A percentile compares a stretch with the other conserved stretches of the same genome.
These are phyloP conservation scores for Psix sp. DNA, from an alignment of 1,140 invertebrate genomes.

Conservation along the genomic window DNA sequence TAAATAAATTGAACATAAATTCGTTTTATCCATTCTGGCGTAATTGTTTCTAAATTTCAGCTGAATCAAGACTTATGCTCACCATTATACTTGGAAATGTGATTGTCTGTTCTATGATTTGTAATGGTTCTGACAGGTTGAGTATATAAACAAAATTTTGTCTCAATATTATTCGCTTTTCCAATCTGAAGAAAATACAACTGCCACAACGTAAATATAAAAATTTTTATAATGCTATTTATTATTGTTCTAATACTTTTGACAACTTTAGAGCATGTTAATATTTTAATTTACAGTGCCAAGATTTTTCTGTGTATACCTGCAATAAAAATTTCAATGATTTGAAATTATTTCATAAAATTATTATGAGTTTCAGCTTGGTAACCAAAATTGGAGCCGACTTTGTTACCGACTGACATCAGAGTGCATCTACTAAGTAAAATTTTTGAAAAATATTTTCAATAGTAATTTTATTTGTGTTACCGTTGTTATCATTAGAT, in stretches of 20 bases:
- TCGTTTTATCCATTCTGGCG: too few relatives aligned
- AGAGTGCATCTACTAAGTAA: slow-evolving; percentile 35
- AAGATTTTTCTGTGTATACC: slow-evolving; percentile 46
- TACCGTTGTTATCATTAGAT: too few relatives aligned
- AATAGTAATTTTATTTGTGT: too few relatives aligned
- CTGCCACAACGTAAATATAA: slow-evolving; percentile 8
- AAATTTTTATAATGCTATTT: slow-evolving; percentile 10
- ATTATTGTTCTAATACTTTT: slow-evolving; percentile 13
- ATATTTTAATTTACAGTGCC: slow-evolving; percentile 29
- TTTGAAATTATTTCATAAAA: slow-evolving; percentile 22
- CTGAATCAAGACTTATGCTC: slow-evolving; percentile 11
- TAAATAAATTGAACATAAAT: too few relatives aligned
- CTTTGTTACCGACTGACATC: slow-evolving; percentile 46
- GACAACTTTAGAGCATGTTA: slow-evolving; percentile 2
- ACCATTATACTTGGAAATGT: slow-evolving; percentile 41
- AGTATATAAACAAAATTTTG: slow-evolving; percentile 60
- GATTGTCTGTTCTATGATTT: slow-evolving; percentile 39
- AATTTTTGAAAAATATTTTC: slow-evolving; percentile 11
- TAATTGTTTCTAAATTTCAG: slow-evolving; percentile 43
- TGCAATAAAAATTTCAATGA: slow-evolving; percentile 21
- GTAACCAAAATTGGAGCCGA: slow-evolving; percentile 42
- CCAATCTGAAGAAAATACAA: slow-evolving; percentile 18
- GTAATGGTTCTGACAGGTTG: slow-evolving; percentile 54
- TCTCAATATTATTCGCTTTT: slow-evolving; percentile 41
- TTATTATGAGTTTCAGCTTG: slow-evolving; percentile 56